A percentile compares a stretch with the other conserved stretches of the same genome.
Conservation (phyloP, 1,140 invertebrate genomes). For the Armadillidium nasatum region DNA sequence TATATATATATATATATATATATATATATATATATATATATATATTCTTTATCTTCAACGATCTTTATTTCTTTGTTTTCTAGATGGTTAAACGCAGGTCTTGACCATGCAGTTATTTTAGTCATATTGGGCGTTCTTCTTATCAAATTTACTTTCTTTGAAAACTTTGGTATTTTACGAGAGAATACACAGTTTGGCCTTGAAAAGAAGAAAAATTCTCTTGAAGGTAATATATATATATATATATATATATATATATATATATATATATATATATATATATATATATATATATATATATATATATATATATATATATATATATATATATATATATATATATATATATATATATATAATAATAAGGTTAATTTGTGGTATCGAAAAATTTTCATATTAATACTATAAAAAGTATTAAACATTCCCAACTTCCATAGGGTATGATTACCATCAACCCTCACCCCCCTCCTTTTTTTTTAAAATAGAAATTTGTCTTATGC, state of each 20-base stretch:
- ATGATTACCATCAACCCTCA: too few species aligned
- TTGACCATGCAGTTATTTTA: not conserved
- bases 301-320: constrained; percentile 8
- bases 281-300: too few species aligned
- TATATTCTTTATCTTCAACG: not conserved
- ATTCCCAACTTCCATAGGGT: too few species aligned
- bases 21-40: not conserved
- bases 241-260: too few species aligned
- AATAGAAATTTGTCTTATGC: too few species aligned
- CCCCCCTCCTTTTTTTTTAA: too few species aligned
- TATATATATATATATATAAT: constrained; percentile 2
- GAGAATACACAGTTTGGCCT: not conserved
- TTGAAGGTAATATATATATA: not conserved
- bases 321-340: not conserved
- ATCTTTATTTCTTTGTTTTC: constrained; percentile 1
- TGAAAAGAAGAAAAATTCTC: not conserved
- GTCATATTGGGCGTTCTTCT: not conserved
- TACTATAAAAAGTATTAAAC: too few species aligned
- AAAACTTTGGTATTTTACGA: not conserved
- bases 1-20: constrained; percentile 8
- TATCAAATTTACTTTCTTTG: not conserved
- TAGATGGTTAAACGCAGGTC: not conserved
- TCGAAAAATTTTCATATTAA: too few species aligned
- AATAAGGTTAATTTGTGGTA: too few species aligned
- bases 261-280: too few species aligned